A percentile compares a stretch with the other conserved stretches of the same genome.
These are phyloP conservation scores for Aurelia coerulea DNA, from an alignment of 30 jellyfish, hydroid and myxozoan species.

Conservation along the genomic window DNA sequence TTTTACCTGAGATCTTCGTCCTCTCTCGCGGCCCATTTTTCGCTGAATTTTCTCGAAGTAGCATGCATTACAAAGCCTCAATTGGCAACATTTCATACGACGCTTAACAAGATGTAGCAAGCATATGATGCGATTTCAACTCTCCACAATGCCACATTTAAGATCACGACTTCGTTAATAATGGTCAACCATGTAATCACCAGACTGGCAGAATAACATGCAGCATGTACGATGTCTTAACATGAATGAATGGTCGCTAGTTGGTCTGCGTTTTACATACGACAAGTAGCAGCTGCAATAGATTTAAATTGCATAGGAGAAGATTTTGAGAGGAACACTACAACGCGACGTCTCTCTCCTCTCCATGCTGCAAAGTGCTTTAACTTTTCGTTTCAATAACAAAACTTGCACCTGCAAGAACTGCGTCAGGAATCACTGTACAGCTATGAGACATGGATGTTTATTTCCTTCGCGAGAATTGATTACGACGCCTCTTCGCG, in stretches of 20 bases:
- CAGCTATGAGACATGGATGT: too few species aligned
- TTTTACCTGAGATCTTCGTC: slow-evolving; percentile 46
- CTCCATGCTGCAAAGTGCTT: too few species aligned
- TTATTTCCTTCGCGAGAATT: too few species aligned
- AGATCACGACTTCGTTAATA: slow-evolving; percentile 3
- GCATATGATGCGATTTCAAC: not conserved
- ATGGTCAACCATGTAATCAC: slow-evolving; percentile 2
- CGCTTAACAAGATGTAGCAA: not conserved
- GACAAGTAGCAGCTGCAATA: slow-evolving; percentile 41
- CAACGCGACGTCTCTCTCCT: too few species aligned
- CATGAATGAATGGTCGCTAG: slow-evolving; percentile 8
- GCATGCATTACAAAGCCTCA: slow-evolving; percentile 28
- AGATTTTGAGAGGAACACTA: too few species aligned
- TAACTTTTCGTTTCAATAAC: slow-evolving; percentile 7
- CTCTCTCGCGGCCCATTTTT: slow-evolving; percentile 56
- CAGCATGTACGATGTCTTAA: not conserved
- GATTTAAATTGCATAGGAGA: not conserved
- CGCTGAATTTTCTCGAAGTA: slow-evolving; percentile 45
- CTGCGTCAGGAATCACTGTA: not conserved
- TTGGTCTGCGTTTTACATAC: slow-evolving; percentile 25
- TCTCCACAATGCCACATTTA: slow-evolving; percentile 2
- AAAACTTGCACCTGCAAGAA: slow-evolving; percentile 24
- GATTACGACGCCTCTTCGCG: too few species aligned
- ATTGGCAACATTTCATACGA: not conserved
- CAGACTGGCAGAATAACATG: slow-evolving; percentile 16